Evolutionary conservation across 2,888 invertebrate species (phyloP), one percentile per base, ranked within the genome.

Genomic region (Ophion obscuratus): DNA sequence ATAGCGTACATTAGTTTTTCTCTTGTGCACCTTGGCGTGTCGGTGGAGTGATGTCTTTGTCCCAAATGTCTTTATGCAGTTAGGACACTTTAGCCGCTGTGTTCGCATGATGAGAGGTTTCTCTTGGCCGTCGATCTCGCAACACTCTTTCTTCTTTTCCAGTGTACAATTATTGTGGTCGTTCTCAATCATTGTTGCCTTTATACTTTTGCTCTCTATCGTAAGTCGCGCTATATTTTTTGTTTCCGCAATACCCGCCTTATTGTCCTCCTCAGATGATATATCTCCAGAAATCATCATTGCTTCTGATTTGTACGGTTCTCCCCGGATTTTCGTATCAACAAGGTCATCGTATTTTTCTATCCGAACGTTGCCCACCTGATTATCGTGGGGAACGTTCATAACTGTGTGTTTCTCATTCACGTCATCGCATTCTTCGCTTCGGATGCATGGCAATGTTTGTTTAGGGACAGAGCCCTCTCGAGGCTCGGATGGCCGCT

Each of bases 51-150:
- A 89, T 0, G 88, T 66, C 70, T 89, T 89, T 10, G 91, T 91
- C 5, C 88, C 85, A 77, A 93, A 93, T 7, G 91, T 90, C 80
- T 92, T 92, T 47, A 91, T 90, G 78, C 93, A 93, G 24, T 91
- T 88, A 4, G 86, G 77, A 87, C 93, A 92, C 61, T 91, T 92
- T 61, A 90, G 87, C 76, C 92, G 88, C 62, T 86, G 88, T 6
- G 91, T 91, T 86, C 92, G 88, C 2, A 86, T 83, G 85, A 92
- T 92, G 31, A 92, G 79, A 14, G 93, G 91, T 71, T 90, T 93
- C 66, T 92, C 92, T 44, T 91, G 92, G 31, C 92, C 91, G 24
- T 92, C 89, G 24, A 87, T 88, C 36, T 87, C 87, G 73, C 85
- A 76, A n/a, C 36, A 66, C 61, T 87, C 86, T 36, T 87, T 85